phyloP scores from a whole-genome alignment of 2,888 invertebrate species.

The Agrypnus murinus region DNA sequence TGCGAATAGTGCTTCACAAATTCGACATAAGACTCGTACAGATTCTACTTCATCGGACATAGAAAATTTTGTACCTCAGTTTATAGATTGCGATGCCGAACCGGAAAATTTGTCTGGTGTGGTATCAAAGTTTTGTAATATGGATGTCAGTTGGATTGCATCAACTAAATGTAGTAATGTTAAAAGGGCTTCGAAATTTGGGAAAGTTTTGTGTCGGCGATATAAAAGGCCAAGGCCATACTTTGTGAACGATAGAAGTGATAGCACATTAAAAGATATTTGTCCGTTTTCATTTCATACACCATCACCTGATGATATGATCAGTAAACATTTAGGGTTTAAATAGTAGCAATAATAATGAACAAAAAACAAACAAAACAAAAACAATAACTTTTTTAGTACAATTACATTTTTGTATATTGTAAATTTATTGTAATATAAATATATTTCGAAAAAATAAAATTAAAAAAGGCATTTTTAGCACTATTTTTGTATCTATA shows the following conservation, averaged over 20 bases:
- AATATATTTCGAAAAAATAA: too few species aligned
- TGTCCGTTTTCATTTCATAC: conserved; percentile 74
- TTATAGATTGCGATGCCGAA: conserved; percentile 66
- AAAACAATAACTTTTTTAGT: too few species aligned
- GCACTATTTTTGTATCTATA: too few species aligned
- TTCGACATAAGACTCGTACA: background rate
- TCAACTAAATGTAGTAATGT: conserved; percentile 51
- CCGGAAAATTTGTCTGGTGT: conserved; percentile 32
- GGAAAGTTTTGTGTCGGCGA: conserved; percentile 67
- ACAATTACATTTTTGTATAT: too few species aligned
- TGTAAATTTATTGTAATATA: too few species aligned
- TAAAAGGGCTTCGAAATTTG: conserved; percentile 71
- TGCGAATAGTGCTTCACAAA: conserved; percentile 56
- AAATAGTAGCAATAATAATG: conserved; percentile 40
- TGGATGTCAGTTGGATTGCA: conserved; percentile 61
- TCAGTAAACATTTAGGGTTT: conserved; percentile 67
- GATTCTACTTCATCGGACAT: conserved; percentile 37
- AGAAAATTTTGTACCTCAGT: conserved; percentile 66
- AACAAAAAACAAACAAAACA: too few species aligned
- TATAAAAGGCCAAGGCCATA: conserved; percentile 53
- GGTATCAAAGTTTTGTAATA: conserved; percentile 57
- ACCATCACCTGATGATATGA: conserved; percentile 77
- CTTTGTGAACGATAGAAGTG: conserved; percentile 24
- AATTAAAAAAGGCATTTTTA: too few species aligned
- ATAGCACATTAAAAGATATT: conserved; percentile 53